Conservation (phyloP, 2,797 vertebrate genomes). For the Epinephelus malabaricus region DNA sequence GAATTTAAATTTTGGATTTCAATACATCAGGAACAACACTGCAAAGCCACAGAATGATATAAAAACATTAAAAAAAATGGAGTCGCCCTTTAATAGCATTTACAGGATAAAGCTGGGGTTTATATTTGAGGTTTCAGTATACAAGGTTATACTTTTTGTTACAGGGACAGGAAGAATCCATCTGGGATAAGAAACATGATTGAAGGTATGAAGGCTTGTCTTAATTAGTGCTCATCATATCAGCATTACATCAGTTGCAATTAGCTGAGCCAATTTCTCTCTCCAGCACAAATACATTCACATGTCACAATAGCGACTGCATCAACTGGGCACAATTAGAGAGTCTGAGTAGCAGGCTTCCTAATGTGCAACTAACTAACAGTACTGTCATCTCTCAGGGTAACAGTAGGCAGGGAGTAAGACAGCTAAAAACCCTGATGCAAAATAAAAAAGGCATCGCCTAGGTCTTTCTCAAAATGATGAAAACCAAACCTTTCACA, state of each 20-base stretch:
- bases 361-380: constrained; percentile 73
- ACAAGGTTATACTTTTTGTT: constrained; percentile 21
- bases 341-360: constrained; percentile 58
- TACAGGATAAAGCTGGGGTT: background rate
- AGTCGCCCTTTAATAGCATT: background rate
- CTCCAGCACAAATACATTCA: constrained; percentile 58
- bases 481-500: constrained; percentile 80
- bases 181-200: constrained; percentile 37
- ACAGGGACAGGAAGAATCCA: constrained; percentile 33
- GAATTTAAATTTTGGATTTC: too few relatives aligned
- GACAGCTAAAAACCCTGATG: constrained; percentile 61
- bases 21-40: too few relatives aligned
- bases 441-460: constrained; percentile 66
- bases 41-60: too few relatives aligned
- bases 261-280: constrained; percentile 67
- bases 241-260: constrained; percentile 66
- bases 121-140: background rate
- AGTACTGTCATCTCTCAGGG: constrained; percentile 68
- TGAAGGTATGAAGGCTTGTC: constrained; percentile 59
- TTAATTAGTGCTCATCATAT: constrained; percentile 77
- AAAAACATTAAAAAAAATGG: too few relatives aligned
- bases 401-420: constrained; percentile 55
- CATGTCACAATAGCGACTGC: constrained; percentile 64
- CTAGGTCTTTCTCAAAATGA: constrained; percentile 66
- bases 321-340: constrained; percentile 73